Evolutionary conservation across 2,888 invertebrate species (phyloP), one percentile per base, ranked within the genome.

Genomic region (Ceraclea dissimilis): DNA sequence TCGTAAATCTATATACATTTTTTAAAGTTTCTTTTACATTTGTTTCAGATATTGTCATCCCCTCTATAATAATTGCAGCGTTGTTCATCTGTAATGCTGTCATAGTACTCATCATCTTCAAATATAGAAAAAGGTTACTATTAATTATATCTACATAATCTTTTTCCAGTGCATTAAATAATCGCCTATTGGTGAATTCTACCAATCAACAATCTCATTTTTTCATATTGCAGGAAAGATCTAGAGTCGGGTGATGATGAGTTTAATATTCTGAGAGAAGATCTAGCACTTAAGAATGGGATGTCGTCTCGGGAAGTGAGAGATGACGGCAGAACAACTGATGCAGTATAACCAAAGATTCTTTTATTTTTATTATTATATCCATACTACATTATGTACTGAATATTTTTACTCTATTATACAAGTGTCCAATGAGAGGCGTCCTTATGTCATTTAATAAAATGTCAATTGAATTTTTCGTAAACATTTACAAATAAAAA

Each of bases 31-130:
- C n/a, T n/a, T 16, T 39, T 39, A n/a, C 13, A n/a, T 66, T 79
- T n/a, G n/a, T n/a, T 72, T 62, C 76, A 87, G 88, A 87, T 70
- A 78, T 88, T 65, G 77, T 88, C 66, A 81, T 87, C 65, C 88
- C 88, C 67, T 81, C 83, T 64, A 72, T 85, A 57, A 76, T 88
- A 64, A 86, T 88, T 71, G 81, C 83, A 63, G 79, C 81, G 63
- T 76, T 88, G 52, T 85, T 88, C 70, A 77, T 85, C 62, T 81
- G 86, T 60, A 88, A 88, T 68, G 85, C 84, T 54, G 79, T 85
- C 68, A 82, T 88, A 67, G 79, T 88, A 52, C 83, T 86, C 67
- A 79, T 86, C 66, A 88, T 88, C 67, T 84, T 86, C 72, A 83
- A 81, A 69, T 84, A 84, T 66, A 80, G 82, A 66, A 83, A 85